Percentiles rank a stretch among this genome's conserved stretches.
phyloP scores from a whole-genome alignment of 2,888 invertebrate species.

The Drosophila infuscata region DNA sequence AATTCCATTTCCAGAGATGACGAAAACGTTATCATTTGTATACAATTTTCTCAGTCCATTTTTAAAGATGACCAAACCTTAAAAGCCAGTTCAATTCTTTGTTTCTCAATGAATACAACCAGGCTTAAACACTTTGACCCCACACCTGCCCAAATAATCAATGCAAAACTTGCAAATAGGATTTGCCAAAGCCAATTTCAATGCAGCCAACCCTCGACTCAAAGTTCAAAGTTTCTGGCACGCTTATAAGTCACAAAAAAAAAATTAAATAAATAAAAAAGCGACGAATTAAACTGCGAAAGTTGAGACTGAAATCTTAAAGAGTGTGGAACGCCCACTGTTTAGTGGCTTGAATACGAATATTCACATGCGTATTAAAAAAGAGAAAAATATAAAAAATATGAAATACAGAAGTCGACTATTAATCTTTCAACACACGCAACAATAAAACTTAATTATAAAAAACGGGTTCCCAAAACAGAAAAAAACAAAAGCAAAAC shows the following conservation, averaged over 20 bases:
- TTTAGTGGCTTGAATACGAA: slow-evolving; percentile 56
- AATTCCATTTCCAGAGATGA: neutral
- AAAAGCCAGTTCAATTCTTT: neutral
- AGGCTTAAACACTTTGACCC: neutral
- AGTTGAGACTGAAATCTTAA: slow-evolving; percentile 20
- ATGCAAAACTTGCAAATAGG: slow-evolving; percentile 46
- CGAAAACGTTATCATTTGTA: slow-evolving; percentile 1
- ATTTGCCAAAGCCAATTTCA: slow-evolving; percentile 32
- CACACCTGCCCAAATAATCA: slow-evolving; percentile 21
- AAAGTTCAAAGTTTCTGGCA: slow-evolving; percentile 31
- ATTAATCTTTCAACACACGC: slow-evolving; percentile 78
- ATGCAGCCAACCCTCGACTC: neutral
- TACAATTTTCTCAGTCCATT: neutral
- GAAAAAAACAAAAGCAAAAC: slow-evolving; percentile 17
- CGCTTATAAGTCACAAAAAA: slow-evolving; percentile 55
- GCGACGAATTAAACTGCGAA: slow-evolving; percentile 17
- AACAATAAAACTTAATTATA: slow-evolving; percentile 81
- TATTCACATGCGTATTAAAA: slow-evolving; percentile 73
- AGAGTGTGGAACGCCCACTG: slow-evolving; percentile 67
- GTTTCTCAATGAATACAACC: neutral
- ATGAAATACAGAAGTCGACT: slow-evolving; percentile 79
- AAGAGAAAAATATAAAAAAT: slow-evolving; percentile 31
- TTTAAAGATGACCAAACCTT: slow-evolving; percentile 2
- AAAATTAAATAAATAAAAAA: slow-evolving; percentile 29
- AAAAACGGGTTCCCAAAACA: slow-evolving; percentile 53